Percentiles rank a stretch among this genome's conserved stretches.
Conservation (phyloP, 2,888 invertebrate species). For the Scaptomyza tumidula region DNA sequence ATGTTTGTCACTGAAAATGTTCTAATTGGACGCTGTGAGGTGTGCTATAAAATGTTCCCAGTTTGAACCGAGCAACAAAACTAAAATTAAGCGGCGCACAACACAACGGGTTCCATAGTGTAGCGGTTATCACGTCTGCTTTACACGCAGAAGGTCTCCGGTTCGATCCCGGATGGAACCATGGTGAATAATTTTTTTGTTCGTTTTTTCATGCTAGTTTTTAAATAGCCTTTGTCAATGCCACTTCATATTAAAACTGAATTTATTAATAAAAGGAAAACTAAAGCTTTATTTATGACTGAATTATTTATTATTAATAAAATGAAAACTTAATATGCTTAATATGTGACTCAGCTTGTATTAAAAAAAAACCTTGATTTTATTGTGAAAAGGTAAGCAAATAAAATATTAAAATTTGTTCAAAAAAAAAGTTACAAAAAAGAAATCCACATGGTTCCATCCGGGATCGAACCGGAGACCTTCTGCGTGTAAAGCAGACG, state of each 20-base stretch:
- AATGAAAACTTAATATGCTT: neutral
- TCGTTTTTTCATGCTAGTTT: neutral
- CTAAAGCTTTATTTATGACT: neutral
- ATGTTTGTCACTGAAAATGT: neutral
- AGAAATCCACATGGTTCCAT: slow-evolving; percentile 82
- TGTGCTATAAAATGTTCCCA: neutral
- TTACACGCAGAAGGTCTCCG: slow-evolving; percentile 85
- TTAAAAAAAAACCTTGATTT: neutral
- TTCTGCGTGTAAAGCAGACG: slow-evolving; percentile 85
- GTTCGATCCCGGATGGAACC: slow-evolving; percentile 81
- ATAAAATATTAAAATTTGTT: neutral
- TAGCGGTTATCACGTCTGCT: slow-evolving; percentile 85
- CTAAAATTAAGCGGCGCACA: slow-evolving; percentile 26
- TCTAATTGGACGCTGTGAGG: slow-evolving; percentile 1
- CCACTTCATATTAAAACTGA: no score
- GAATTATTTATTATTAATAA: no score
- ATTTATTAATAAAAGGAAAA: no score
- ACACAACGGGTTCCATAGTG: slow-evolving; percentile 82
- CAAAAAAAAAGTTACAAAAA: slow-evolving; percentile 20
- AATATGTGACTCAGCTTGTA: neutral
- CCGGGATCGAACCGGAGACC: slow-evolving; percentile 85
- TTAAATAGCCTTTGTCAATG: no score
- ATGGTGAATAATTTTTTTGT: slow-evolving; percentile 1
- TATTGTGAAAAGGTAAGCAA: neutral
- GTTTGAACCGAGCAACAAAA: slow-evolving; percentile 36